Evolutionary conservation across 2,113 vertebrate genomes (phyloP), one percentile per base, ranked within the genome.

Genomic region (Rafetus swinhoei): DNA sequence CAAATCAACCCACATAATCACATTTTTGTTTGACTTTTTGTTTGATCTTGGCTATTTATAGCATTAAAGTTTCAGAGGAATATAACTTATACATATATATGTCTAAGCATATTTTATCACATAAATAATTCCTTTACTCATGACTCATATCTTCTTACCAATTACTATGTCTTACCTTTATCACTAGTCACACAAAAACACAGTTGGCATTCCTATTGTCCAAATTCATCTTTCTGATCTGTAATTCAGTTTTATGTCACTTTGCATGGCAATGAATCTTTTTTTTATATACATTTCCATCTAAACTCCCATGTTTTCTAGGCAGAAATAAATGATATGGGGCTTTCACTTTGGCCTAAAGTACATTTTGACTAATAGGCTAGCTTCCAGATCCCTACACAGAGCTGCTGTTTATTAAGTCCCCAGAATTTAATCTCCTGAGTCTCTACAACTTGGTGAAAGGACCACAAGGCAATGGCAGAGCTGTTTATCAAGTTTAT

Each of bases 241-340:
- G 65, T 93, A 96, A 97, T 97, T 96, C 87, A 94, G 81, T 96
- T 98, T 96, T 94, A 88, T 94, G 81, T 92, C 89, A 95, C 16
- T 95, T 95, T 96, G 27, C 21, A 90, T 92, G 60, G 59, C 57
- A 97, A 87, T 97, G 27, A 94, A 95, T 93, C 59, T 93, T 93
- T 91, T 91, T 89, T 87, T 87, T 35, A 89, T 81, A 88, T 79
- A 87, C 19, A 88, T 96, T 97, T 97, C 84, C 77, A 82, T 95
- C 83, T 93, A 84, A 96, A 97, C 22, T 81, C 13, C 45, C 52
- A 79, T 93, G 85, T 96, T 97, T 96, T 97, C 77, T 90, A 97
- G 97, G 96, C 94, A 98, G 96, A 98, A 98, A 98, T 98, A 98
- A 99, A 98, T 98, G 97, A 98, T 97, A 87, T 97, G 88, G 93